These are phyloP conservation scores for Eutrigla gurnardus DNA, from an alignment of 2,797 vertebrate species.

Conservation along the genomic window DNA sequence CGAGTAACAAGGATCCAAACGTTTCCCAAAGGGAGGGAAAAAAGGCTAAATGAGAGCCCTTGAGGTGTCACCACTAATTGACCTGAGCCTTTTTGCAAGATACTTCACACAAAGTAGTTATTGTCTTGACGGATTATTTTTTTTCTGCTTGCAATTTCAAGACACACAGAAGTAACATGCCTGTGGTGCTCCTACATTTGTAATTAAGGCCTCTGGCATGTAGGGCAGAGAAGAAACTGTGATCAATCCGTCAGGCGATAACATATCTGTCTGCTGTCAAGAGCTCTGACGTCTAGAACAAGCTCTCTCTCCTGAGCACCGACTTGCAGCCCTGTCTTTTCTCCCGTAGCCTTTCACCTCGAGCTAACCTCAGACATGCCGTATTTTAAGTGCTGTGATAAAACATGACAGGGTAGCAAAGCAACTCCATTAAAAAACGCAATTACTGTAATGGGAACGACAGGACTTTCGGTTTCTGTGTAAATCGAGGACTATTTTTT, in stretches of 20 bases:
- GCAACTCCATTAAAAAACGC: conserved; percentile 51
- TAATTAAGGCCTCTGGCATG: background rate
- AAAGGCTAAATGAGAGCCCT: conserved; percentile 49
- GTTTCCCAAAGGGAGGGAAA: conserved; percentile 37
- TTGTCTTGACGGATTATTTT: conserved; percentile 24
- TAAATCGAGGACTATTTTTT: conserved; percentile 28
- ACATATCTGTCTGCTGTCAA: background rate
- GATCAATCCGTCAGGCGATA: background rate
- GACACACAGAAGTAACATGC: background rate
- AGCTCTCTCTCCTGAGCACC: background rate
- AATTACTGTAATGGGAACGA: conserved; percentile 60
- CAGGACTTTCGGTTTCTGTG: conserved; percentile 39
- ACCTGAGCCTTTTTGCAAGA: conserved; percentile 49
- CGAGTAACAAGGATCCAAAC: conserved; percentile 34
- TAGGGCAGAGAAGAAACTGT: background rate
- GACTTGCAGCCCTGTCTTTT: background rate
- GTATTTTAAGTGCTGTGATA: conserved; percentile 43
- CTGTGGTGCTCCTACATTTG: background rate
- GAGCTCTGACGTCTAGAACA: conserved; percentile 10
- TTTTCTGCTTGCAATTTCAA: conserved; percentile 7
- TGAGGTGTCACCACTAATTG: conserved; percentile 56
- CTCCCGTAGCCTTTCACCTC: conserved; percentile 27
- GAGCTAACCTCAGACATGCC: conserved; percentile 14
- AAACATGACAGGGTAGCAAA: conserved; percentile 57
- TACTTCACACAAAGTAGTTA: conserved; percentile 33